Conservation (phyloP, 2,888 invertebrate species). For the Chrysolina americana region DNA sequence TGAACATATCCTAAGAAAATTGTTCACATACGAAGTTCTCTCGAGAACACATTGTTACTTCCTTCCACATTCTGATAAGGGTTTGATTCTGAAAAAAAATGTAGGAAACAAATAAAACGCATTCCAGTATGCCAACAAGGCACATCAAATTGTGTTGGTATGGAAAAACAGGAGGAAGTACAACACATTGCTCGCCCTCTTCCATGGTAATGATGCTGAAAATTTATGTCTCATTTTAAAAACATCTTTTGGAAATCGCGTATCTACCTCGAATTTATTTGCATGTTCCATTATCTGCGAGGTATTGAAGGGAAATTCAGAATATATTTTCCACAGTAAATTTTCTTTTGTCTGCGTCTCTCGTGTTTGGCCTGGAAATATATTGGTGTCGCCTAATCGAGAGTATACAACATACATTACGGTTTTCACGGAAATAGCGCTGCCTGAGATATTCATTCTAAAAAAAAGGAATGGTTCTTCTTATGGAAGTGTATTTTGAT, state of each 20-base stretch:
- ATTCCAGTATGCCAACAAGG: neutral
- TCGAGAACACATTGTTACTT: neutral
- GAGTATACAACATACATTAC: slow-evolving; percentile 21
- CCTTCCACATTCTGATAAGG: slow-evolving; percentile 6
- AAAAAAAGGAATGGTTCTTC: neutral
- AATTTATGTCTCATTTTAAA: slow-evolving; percentile 23
- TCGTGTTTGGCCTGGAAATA: slow-evolving; percentile 22
- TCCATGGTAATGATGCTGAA: slow-evolving; percentile 22
- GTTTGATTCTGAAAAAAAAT: neutral
- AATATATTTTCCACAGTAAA: slow-evolving; percentile 24
- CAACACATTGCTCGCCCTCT: neutral
- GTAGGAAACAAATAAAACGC: neutral
- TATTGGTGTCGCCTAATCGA: slow-evolving; percentile 25
- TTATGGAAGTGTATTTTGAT: too few species aligned
- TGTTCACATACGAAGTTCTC: neutral
- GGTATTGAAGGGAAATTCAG: slow-evolving; percentile 25
- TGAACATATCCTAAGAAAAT: neutral
- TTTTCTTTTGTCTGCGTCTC: slow-evolving; percentile 14
- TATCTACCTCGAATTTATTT: slow-evolving; percentile 26
- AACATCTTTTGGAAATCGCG: slow-evolving; percentile 24
- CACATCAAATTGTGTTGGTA: slow-evolving; percentile 1
- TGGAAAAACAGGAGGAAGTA: neutral
- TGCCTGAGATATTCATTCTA: neutral
- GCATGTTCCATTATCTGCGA: slow-evolving; percentile 25
- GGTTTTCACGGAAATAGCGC: neutral